These are phyloP conservation scores for Benthosema pterotum DNA, from an alignment of 2,797 vertebrate genomes.

Conservation along the genomic window DNA sequence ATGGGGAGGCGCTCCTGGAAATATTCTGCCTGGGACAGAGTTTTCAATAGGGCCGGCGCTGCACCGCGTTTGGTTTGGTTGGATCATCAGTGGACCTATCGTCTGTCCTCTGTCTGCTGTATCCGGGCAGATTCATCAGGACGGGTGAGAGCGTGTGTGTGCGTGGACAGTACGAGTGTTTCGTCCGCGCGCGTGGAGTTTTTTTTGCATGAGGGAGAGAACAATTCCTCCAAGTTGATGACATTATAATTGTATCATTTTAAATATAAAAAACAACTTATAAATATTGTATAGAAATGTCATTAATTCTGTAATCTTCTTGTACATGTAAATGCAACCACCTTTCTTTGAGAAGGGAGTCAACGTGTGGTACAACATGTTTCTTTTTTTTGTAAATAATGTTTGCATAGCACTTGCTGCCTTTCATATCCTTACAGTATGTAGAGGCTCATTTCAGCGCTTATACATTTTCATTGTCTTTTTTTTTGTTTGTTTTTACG, in stretches of 20 bases:
- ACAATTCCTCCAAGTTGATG: conserved; percentile 69
- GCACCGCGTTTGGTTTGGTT: conserved; percentile 36
- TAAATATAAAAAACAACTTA: conserved; percentile 71
- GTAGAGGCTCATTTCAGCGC: conserved; percentile 86
- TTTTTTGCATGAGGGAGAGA: conserved; percentile 55
- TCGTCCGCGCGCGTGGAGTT: no score
- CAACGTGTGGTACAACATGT: conserved; percentile 91
- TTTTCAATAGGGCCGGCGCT: no score
- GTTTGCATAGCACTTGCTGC: conserved; percentile 89
- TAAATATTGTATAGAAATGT: conserved; percentile 88
- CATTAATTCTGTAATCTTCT: conserved; percentile 88
- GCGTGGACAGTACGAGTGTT: conserved; percentile 40
- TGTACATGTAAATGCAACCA: conserved; percentile 95
- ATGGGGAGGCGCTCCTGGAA: no score
- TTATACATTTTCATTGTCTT: conserved; percentile 83
- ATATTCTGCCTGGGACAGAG: no score
- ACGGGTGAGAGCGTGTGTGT: conserved; percentile 48
- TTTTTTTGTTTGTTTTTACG: conserved; percentile 75
- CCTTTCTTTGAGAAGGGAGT: conserved; percentile 95
- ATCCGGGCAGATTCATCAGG: conserved; percentile 40
- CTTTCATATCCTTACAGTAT: conserved; percentile 76
- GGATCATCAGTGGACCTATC: conserved; percentile 27
- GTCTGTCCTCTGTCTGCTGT: conserved; percentile 54
- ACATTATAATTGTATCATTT: conserved; percentile 80
- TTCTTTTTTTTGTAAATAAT: conserved; percentile 84